Base-by-base conservation (phyloP, 2,797 vertebrate genomes). In the Gobio occitaniae region DNA sequence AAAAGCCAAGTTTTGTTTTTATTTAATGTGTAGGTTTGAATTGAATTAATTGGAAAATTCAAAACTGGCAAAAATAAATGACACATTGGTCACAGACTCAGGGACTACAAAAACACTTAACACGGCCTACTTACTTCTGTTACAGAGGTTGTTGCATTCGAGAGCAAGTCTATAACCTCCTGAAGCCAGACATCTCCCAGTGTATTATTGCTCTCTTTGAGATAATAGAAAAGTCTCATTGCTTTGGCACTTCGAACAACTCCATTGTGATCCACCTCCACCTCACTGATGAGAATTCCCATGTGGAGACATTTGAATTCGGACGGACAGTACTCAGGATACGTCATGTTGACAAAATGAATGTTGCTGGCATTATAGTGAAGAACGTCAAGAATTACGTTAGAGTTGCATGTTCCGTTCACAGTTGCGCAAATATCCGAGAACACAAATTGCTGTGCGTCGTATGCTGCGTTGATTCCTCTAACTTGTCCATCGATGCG, bases 201-300 rank as follows among this genome's bases (percentile, higher is more conserved):
- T 54, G 85, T 72, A 68, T 77, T 59, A 52, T 90, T 86, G 41
- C 72, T 52, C 16, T 93, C 86, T 25, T 16, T 75, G 84, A 95
- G 90, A 84, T 93, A 94, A 86, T 95, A 96, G 83, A 87, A 48
- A 8, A 95, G 90, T 86, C 91, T 91, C n/a, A 95, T 81, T 78
- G 95, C 95, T 87, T 91, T 44, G 15, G 94, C 94, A 25, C 88
- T 91, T 92, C 87, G 25, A 88, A 95, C 82, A 15, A 71, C 21
- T 25, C 87, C 87, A 52, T 83, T 88, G 17, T 41, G 9, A 1
- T 83, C 48, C 15, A 92, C 4, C 41, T 19, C 84, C 44, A 93
- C 93, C 19, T 91, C 88, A 2, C 95, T 93, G 11, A 95, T 84
- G 80, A 83, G 86, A 66, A 89, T 78, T 86, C 90, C 88, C n/a